A percentile compares a stretch with the other conserved stretches of the same genome.
phyloP scores from a whole-genome alignment of 2,113 vertebrate species.

The Atrichornis clamosus region DNA sequence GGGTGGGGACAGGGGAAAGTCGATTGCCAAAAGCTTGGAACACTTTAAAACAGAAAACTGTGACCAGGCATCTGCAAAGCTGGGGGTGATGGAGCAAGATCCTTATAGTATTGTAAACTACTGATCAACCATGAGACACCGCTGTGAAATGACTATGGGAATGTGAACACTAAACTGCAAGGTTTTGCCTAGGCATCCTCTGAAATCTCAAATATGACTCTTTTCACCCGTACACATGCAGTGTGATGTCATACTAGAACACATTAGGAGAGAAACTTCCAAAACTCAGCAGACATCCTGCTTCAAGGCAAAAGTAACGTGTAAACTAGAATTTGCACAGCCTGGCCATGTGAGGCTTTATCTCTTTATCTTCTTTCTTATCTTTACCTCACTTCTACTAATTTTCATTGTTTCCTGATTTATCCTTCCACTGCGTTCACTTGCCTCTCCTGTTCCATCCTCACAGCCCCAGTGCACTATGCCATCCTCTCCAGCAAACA shows the following conservation, averaged over 20 bases:
- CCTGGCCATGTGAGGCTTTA: not conserved
- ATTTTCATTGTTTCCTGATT: not conserved
- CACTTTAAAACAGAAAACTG: not conserved
- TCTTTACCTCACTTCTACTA: not conserved
- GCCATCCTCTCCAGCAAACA: fast-evolving
- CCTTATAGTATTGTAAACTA: not conserved
- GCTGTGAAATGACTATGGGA: not conserved
- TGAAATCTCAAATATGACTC: not conserved
- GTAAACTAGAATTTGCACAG: not conserved
- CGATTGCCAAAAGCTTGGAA: not conserved
- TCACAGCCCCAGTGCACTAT: no score
- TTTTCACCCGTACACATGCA: not conserved
- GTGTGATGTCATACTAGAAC: not conserved
- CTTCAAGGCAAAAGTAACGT: not conserved
- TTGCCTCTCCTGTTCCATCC: not conserved
- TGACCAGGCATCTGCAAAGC: not conserved
- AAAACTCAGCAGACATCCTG: not conserved
- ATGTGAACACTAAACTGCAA: not conserved
- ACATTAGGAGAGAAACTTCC: not conserved
- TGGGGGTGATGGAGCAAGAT: not conserved
- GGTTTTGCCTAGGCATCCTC: not conserved
- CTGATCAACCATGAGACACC: not conserved
- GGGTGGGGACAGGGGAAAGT: fast-evolving
- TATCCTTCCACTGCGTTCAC: not conserved
- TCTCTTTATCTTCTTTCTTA: not conserved